A percentile compares a stretch with the other conserved stretches of the same genome.
These are phyloP conservation scores for Xylocampa areola DNA, from an alignment of 2,888 invertebrate genomes.

Conservation along the genomic window DNA sequence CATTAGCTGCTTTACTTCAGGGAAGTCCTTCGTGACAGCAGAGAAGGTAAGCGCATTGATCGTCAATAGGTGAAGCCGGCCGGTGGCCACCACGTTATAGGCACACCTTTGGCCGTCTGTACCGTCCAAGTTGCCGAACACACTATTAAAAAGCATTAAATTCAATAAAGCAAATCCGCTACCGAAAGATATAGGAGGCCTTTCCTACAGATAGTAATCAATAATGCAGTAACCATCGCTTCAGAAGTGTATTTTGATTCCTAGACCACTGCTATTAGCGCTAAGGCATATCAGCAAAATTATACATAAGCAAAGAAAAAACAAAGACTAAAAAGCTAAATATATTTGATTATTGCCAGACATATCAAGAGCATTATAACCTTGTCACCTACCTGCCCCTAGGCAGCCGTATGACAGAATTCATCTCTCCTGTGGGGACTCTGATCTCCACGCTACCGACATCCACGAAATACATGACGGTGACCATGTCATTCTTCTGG, in stretches of 20 bases:
- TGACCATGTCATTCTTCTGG: conserved; percentile 72
- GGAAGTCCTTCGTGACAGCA: conserved; percentile 75
- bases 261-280: too few relatives aligned
- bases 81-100: conserved; percentile 65
- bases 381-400: conserved; percentile 74
- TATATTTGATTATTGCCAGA: too few relatives aligned
- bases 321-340: too few relatives aligned
- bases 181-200: too few relatives aligned
- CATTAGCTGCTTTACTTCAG: conserved; percentile 64
- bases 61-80: conserved; percentile 73
- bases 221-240: too few relatives aligned
- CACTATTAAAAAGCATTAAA: too few relatives aligned
- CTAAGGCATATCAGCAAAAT: too few relatives aligned
- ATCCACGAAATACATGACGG: conserved; percentile 76
- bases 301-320: too few relatives aligned
- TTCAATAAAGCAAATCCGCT: too few relatives aligned
- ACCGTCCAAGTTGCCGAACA: conserved; percentile 78
- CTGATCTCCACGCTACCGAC: conserved; percentile 70
- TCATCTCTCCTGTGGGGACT: conserved; percentile 31
- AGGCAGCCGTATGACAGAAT: conserved; percentile 54
- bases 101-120: conserved; percentile 61
- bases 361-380: too few relatives aligned
- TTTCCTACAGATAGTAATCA: too few relatives aligned
- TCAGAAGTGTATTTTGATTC: too few relatives aligned
- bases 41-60: conserved; percentile 73